Evolutionary conservation across 2,797 vertebrate genomes (phyloP).

Genomic region (Tokudaia muenninki): DNA sequence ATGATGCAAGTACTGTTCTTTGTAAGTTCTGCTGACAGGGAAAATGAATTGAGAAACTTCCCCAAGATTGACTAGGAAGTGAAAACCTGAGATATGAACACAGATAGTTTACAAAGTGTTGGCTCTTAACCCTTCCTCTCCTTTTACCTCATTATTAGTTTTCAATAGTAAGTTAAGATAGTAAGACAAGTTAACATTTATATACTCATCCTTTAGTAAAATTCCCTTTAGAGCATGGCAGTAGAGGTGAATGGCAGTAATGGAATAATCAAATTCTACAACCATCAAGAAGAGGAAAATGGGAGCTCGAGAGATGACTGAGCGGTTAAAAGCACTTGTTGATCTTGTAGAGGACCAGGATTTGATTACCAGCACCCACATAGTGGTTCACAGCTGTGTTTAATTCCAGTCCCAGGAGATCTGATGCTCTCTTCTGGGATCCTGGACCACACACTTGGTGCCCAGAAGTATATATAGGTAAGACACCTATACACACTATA

Average conservation of each 20-base stretch:
- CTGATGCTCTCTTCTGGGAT: background rate
- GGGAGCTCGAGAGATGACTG: background rate
- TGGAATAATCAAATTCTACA: background rate
- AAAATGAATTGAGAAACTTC: constrained; percentile 45
- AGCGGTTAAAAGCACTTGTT: background rate
- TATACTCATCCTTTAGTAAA: background rate
- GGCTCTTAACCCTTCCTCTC: background rate
- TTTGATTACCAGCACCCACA: background rate
- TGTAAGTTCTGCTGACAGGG: background rate
- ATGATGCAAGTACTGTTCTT: background rate
- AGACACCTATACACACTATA: background rate
- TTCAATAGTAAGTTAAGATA: constrained; percentile 26
- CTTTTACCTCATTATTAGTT: background rate
- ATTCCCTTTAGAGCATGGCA: background rate
- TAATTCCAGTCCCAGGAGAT: background rate
- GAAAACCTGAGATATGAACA: background rate
- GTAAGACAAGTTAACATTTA: constrained; percentile 9
- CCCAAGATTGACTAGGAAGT: background rate
- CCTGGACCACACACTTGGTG: fast-evolving
- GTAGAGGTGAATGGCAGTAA: background rate
- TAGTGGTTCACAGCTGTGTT: background rate
- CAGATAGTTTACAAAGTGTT: background rate
- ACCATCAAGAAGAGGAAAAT: background rate
- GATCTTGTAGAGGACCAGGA: background rate
- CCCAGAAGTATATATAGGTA: background rate